Evolutionary conservation across 2,888 invertebrate species (phyloP).

Genomic region (Leptodirus hochenwartii): DNA sequence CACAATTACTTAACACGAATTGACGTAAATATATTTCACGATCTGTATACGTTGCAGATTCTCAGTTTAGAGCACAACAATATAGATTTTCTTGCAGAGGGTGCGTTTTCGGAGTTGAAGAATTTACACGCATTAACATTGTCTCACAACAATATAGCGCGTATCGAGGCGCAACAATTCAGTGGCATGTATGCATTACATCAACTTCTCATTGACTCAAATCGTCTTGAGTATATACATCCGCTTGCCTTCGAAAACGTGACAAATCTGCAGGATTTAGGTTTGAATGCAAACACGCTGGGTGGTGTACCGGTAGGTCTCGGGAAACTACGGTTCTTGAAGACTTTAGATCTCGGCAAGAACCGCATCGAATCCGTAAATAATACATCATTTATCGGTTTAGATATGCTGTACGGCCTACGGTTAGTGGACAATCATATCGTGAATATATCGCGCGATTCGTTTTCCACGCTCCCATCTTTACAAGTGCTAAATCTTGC

Average conservation of each 20-base stretch:
- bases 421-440: constrained; percentile 66
- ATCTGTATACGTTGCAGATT: constrained; percentile 55
- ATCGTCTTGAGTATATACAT: constrained; percentile 49
- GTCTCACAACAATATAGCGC: constrained; percentile 49
- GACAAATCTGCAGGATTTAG: constrained; percentile 59
- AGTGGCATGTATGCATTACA: constrained; percentile 54
- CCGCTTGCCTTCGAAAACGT: constrained; percentile 57
- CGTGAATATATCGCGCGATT: constrained; percentile 54
- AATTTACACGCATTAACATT: constrained; percentile 60
- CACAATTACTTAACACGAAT: constrained; percentile 54
- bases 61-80: constrained; percentile 55
- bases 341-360: constrained; percentile 64
- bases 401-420: constrained; percentile 56
- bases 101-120: constrained; percentile 55
- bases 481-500: constrained; percentile 65
- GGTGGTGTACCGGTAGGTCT: constrained; percentile 52
- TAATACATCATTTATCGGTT: constrained; percentile 52
- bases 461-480: constrained; percentile 49
- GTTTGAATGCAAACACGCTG: constrained; percentile 54
- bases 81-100: constrained; percentile 49
- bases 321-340: constrained; percentile 47
- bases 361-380: constrained; percentile 57
- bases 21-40: constrained; percentile 52
- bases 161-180: constrained; percentile 51
- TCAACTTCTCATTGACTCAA: constrained; percentile 56